These are phyloP conservation scores for Nothocercus julius DNA, from an alignment of 2,113 vertebrate genomes.

Conservation along the genomic window DNA sequence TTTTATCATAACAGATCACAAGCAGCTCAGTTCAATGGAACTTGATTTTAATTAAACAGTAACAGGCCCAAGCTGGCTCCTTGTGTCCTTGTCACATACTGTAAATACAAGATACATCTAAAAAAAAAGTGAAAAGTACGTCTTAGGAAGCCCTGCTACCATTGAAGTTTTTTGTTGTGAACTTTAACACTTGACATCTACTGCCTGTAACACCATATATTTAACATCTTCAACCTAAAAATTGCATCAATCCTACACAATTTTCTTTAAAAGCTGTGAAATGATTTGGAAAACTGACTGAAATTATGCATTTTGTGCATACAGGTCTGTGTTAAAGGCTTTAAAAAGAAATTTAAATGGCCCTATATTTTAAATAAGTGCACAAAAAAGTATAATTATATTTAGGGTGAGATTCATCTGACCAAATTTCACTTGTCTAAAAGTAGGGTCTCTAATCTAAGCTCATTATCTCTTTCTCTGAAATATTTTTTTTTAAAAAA, in stretches of 20 bases:
- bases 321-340: neutral
- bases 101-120: rapidly evolving
- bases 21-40: neutral
- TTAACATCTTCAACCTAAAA: neutral
- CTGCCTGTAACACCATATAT: neutral
- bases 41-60: neutral
- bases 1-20: neutral
- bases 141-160: neutral
- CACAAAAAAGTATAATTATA: neutral
- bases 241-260: neutral
- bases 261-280: neutral
- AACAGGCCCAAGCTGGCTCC: rapidly evolving
- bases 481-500: neutral
- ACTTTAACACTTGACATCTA: neutral
- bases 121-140: neutral
- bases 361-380: neutral
- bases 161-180: neutral
- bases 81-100: neutral
- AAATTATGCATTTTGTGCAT: neutral
- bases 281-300: neutral
- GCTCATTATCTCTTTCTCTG: neutral
- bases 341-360: neutral
- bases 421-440: neutral
- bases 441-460: neutral
- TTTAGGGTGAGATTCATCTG: neutral